Conservation (phyloP, 2,888 invertebrate genomes). For the Clitarchus hookeri region DNA sequence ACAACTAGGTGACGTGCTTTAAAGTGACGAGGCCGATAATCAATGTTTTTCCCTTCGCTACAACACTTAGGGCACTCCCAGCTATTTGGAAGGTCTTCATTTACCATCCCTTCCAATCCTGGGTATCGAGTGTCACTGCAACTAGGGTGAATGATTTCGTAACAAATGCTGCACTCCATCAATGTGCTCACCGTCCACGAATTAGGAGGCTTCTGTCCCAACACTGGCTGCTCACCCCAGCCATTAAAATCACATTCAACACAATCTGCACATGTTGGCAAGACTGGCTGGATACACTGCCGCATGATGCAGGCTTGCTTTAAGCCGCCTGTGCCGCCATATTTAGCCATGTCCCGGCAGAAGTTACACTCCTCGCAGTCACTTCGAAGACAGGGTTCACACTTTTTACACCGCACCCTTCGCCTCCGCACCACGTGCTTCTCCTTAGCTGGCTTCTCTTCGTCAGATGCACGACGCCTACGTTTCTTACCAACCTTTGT, state of each 20-base stretch:
- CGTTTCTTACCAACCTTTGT: background rate
- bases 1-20: background rate
- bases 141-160: slow-evolving; percentile 17
- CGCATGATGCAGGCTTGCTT: slow-evolving; percentile 19
- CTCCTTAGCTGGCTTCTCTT: background rate
- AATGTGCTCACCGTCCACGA: background rate
- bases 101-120: background rate
- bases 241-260: background rate
- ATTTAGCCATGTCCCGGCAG: slow-evolving; percentile 18
- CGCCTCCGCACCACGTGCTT: slow-evolving; percentile 10
- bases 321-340: background rate
- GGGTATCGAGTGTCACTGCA: background rate
- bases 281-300: slow-evolving; percentile 2
- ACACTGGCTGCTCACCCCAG: background rate
- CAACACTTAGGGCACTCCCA: slow-evolving; percentile 20
- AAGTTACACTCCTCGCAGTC: background rate
- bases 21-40: background rate
- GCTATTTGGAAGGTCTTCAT: slow-evolving; percentile 18
- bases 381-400: background rate
- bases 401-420: slow-evolving; percentile 19
- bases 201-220: background rate
- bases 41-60: slow-evolving; percentile 7
- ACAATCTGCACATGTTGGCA: background rate
- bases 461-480: background rate
- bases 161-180: slow-evolving; percentile 18